Conservation (phyloP, 2,888 invertebrate genomes). For the Silvanus unidentatus region DNA sequence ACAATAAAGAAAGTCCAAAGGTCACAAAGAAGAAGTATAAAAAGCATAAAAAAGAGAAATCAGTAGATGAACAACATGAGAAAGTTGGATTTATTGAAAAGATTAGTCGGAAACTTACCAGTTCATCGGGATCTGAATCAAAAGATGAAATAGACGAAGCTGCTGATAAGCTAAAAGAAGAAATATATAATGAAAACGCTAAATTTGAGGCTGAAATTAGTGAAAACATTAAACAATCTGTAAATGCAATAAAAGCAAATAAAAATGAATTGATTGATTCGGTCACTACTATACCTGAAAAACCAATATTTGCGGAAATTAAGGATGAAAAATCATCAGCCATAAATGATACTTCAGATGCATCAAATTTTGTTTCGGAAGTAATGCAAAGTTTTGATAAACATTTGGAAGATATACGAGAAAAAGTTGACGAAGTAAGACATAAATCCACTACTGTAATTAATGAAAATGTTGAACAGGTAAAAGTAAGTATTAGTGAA, state of each 20-base stretch:
- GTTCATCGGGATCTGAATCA: conserved; percentile 12
- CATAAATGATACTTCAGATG: not conserved
- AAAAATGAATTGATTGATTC: no score
- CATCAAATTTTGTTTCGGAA: conserved; percentile 22
- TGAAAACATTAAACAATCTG: conserved; percentile 6
- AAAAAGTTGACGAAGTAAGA: conserved; percentile 8
- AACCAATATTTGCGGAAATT: conserved; percentile 6
- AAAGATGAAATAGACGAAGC: conserved; percentile 11
- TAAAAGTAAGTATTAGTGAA: conserved; percentile 16
- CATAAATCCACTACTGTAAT: not conserved
- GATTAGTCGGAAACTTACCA: conserved; percentile 24
- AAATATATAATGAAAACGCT: conserved; percentile 9
- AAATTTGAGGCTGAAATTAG: conserved; percentile 14
- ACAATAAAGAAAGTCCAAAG: conserved; percentile 23
- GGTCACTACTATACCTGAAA: no score
- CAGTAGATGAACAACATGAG: conserved; percentile 15
- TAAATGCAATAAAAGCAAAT: conserved; percentile 1
- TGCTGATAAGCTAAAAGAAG: conserved; percentile 6
- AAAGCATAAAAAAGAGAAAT: conserved; percentile 24
- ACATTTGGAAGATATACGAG: conserved; percentile 23
- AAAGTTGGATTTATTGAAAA: conserved; percentile 22
- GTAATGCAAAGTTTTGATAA: conserved; percentile 26
- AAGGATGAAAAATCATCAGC: not conserved
- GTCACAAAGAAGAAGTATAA: conserved; percentile 23
- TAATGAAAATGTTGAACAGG: conserved; percentile 11